A percentile compares a stretch with the other conserved stretches of the same genome.
phyloP scores from a whole-genome alignment of 2,888 invertebrate genomes.

The Euclidia mi region DNA sequence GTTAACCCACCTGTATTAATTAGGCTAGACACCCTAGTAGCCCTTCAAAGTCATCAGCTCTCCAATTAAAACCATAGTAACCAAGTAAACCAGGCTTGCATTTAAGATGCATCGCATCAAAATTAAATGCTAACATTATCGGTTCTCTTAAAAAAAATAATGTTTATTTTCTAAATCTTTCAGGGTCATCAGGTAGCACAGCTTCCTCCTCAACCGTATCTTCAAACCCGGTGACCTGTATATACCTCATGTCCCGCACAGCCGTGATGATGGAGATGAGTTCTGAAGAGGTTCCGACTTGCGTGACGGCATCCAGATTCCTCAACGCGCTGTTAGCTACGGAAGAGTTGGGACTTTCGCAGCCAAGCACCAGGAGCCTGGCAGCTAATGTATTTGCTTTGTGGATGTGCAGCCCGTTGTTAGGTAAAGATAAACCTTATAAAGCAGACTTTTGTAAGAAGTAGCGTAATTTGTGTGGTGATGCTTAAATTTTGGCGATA shows the following conservation, averaged over 20 bases:
- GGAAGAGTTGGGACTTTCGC: slow-evolving; percentile 94
- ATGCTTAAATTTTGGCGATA: no score
- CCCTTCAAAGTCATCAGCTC: no score
- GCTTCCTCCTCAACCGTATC: slow-evolving; percentile 82
- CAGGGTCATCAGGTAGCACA: slow-evolving; percentile 85
- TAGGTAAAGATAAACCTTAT: slow-evolving; percentile 90
- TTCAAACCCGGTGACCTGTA: slow-evolving; percentile 91
- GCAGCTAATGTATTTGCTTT: slow-evolving; percentile 97
- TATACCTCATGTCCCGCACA: slow-evolving; percentile 95
- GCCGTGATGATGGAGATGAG: slow-evolving; percentile 95
- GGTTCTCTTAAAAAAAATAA: no score
- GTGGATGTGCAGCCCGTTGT: slow-evolving; percentile 97
- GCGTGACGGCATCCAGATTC: slow-evolving; percentile 79
- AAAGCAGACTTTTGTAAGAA: no score
- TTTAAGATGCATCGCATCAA: no score
- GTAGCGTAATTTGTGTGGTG: no score
- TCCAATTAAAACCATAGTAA: no score
- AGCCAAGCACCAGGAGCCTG: slow-evolving; percentile 92
- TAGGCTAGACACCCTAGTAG: no score
- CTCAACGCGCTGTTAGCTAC: slow-evolving; percentile 79
- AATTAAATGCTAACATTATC: no score
- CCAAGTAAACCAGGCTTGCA: no score
- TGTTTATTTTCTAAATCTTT: neutral
- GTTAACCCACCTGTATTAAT: slow-evolving; percentile 53
- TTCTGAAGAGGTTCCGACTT: slow-evolving; percentile 81